A percentile compares a stretch with the other conserved stretches of the same genome.
These are phyloP conservation scores for Scaptodrosophila lebanonensis DNA, from an alignment of 1,140 invertebrate genomes.

Conservation along the genomic window DNA sequence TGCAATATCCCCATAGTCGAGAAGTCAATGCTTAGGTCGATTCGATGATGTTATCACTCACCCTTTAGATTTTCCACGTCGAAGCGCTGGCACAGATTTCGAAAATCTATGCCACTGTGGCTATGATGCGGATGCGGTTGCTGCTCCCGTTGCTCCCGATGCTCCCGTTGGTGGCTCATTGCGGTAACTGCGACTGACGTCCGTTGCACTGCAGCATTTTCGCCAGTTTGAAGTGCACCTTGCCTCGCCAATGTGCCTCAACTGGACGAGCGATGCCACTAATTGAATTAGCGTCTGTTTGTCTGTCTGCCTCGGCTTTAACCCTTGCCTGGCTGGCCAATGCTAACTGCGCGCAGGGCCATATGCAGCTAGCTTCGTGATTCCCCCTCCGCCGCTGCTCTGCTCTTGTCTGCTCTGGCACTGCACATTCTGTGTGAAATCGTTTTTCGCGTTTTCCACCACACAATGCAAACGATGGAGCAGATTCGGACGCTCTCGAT, in stretches of 20 bases:
- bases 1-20: too few relatives aligned
- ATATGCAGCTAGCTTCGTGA: too few relatives aligned
- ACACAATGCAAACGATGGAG: too few relatives aligned
- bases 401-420: too few relatives aligned
- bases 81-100: constrained; percentile 50
- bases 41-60: too few relatives aligned
- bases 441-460: too few relatives aligned
- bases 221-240: constrained; percentile 41
- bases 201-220: constrained; percentile 68
- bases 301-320: constrained; percentile 6
- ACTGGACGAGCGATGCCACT: constrained; percentile 40
- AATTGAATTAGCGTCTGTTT: constrained; percentile 56
- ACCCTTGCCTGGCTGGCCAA: constrained; percentile 24
- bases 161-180: constrained; percentile 24
- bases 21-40: too few relatives aligned
- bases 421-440: too few relatives aligned
- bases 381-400: too few relatives aligned
- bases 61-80: constrained; percentile 46
- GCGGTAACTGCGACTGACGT: constrained; percentile 28
- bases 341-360: too few relatives aligned
- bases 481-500: too few relatives aligned
- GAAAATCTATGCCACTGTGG: constrained; percentile 42
- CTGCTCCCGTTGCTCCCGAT: constrained; percentile 14
- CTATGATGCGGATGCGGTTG: constrained; percentile 9
- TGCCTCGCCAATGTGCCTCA: constrained; percentile 1